Evolutionary conservation across 53 echinoderm and acorn worm species (phyloP).

Genomic region (Zoroaster sp.): DNA sequence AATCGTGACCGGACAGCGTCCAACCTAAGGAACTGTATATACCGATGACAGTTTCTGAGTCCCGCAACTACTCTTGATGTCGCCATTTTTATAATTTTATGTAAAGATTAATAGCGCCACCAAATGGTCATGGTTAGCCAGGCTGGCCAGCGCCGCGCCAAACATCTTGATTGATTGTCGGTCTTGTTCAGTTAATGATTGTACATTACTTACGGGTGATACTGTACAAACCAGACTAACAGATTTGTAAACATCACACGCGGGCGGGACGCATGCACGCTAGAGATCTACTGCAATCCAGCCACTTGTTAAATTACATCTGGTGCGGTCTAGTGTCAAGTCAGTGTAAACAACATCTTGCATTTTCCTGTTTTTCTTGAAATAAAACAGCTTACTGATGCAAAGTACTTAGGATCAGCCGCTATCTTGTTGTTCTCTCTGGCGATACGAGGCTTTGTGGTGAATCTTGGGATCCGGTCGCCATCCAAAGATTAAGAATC

Average conservation of each 20-base stretch:
- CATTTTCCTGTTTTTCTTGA: neutral
- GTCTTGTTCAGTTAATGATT: neutral
- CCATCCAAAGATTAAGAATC: neutral
- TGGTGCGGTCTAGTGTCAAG: neutral
- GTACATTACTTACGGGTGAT: neutral
- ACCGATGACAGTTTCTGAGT: neutral
- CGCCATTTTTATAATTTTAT: neutral
- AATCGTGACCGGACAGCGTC: neutral
- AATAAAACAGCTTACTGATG: neutral
- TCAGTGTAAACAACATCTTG: neutral
- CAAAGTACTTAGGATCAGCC: neutral
- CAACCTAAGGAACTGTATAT: neutral
- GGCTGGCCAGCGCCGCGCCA: neutral
- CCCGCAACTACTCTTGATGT: neutral
- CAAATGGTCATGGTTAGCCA: neutral
- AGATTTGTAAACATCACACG: neutral
- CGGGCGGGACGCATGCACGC: neutral
- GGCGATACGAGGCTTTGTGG: no score
- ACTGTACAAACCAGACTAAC: neutral
- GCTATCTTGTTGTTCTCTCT: neutral
- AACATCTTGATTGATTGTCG: neutral
- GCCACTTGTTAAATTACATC: neutral
- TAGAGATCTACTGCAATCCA: neutral
- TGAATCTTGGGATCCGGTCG: neutral
- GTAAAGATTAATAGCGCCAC: neutral